These are phyloP conservation scores for Pammene aurita DNA, from an alignment of 2,888 invertebrate genomes.

Conservation along the genomic window DNA sequence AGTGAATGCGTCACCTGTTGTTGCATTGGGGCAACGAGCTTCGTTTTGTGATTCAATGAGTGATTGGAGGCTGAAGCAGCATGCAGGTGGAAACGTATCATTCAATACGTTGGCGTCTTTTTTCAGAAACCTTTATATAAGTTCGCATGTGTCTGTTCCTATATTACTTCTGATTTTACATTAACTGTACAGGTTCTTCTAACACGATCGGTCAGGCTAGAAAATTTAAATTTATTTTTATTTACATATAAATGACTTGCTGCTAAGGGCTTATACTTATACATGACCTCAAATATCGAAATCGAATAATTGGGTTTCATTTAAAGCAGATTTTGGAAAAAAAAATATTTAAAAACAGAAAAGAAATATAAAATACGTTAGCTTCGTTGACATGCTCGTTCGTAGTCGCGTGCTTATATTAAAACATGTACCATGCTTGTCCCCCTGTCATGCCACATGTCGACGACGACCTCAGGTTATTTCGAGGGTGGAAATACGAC, in stretches of 20 bases:
- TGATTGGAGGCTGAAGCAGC: constrained; percentile 53
- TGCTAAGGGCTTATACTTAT: too few species aligned
- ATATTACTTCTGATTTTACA: neutral
- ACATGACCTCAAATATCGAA: too few species aligned
- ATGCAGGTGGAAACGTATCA: neutral
- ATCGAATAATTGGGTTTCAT: neutral
- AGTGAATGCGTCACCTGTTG: constrained; percentile 68
- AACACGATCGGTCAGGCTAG: neutral
- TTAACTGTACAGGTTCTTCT: neutral
- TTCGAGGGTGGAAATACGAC: constrained; percentile 52
- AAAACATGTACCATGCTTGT: constrained; percentile 46
- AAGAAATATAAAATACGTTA: constrained; percentile 16
- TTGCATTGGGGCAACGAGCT: constrained; percentile 54
- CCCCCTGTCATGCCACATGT: constrained; percentile 56
- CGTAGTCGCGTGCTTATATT: constrained; percentile 53
- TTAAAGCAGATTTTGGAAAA: constrained; percentile 17
- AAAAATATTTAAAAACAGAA: constrained; percentile 9
- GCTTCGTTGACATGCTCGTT: constrained; percentile 37
- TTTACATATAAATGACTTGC: constrained; percentile 1
- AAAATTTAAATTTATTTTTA: constrained; percentile 2
- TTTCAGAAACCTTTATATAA: neutral
- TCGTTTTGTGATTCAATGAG: constrained; percentile 65
- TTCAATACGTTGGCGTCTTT: neutral
- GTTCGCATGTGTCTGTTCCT: neutral
- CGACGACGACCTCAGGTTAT: constrained; percentile 48